phyloP scores from a whole-genome alignment of 2,888 invertebrate species.

The Dryadula phaetusa region DNA sequence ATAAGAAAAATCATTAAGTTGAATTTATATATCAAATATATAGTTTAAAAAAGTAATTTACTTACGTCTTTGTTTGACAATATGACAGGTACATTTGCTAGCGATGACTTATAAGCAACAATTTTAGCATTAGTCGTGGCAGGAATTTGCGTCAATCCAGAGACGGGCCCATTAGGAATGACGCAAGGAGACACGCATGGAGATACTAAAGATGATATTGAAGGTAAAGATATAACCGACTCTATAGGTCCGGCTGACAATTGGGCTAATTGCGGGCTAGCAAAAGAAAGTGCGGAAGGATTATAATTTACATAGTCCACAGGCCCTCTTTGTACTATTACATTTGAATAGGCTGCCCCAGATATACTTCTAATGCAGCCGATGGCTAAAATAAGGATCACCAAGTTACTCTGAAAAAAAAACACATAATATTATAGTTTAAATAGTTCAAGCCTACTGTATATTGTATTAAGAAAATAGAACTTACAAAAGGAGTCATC shows the following conservation, averaged over 20 bases:
- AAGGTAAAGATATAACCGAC: conserved; percentile 53
- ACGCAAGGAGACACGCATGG: conserved; percentile 71
- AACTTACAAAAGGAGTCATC: conserved; percentile 78
- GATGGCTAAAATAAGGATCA: conserved; percentile 53
- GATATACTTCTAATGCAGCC: conserved; percentile 51
- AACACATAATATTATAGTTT: conserved; percentile 33
- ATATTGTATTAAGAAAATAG: conserved; percentile 28
- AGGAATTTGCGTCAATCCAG: conserved; percentile 54
- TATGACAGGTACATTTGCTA: conserved; percentile 60
- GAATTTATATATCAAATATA: conserved; percentile 1
- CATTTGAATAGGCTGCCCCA: conserved; percentile 67
- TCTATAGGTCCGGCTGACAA: conserved; percentile 57
- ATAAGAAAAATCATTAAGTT: not conserved
- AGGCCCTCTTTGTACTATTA: conserved; percentile 67
- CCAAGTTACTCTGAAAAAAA: conserved; percentile 59
- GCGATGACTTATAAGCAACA: conserved; percentile 59
- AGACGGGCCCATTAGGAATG: conserved; percentile 56
- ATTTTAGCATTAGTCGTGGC: conserved; percentile 57
- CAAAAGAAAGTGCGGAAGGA: conserved; percentile 54
- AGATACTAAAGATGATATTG: conserved; percentile 53
- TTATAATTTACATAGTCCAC: conserved; percentile 63
- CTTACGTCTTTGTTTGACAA: conserved; percentile 63
- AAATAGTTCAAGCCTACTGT: conserved; percentile 12
- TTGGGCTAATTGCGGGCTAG: conserved; percentile 57
- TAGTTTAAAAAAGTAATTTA: conserved; percentile 30